Evolutionary conservation across 2,888 invertebrate species (phyloP), one percentile per base, ranked within the genome.

Genomic region (Clitarchus hookeri): DNA sequence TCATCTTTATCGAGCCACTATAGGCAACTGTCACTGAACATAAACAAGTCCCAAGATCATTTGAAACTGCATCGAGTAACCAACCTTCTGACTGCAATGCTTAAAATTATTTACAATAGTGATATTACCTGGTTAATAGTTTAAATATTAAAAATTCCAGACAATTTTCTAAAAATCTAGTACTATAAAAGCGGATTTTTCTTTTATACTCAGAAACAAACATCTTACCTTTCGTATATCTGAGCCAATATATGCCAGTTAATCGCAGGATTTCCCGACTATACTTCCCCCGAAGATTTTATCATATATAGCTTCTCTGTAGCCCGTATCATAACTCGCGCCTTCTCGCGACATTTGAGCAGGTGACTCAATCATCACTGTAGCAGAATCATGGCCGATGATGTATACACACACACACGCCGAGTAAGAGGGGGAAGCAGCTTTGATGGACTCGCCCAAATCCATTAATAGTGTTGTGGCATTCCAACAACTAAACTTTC

Each of bases 371-470:
- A 65, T 65, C 65, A 65, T 65, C 65, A 65, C 65, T 65, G 65
- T 84, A 53, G 83, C 86, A 79, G 84, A 85, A 87, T 87, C 87
- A 88, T 88, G 88, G 88, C 88, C 87, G 88, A 86, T 86, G 87
- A 77, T 83, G 83, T 77, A 44, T 82, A 82, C 82, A 82, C 82
- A 82, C 23, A 80, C 19, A 85, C 86, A 86, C 86, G 84, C n/a
- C 79, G 78, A 53, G 80, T 78, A 80, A 48, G 79, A 84, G 84
- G 86, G 86, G 86, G 80, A 65, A 65, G 80, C 53, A 78, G 44
- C 23, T 44, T 80, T 53, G 44, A 79, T 85, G 85, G 85, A 85
- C 84, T 85, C 85, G 48, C 78, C 87, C 87, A 86, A 65, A 80
- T 82, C 65, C 65, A 65, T 65, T 65, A 65, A 65, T 9, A 65